Evolutionary conservation across 1,140 invertebrate species (phyloP).

Genomic region (Drosophila truncata): DNA sequence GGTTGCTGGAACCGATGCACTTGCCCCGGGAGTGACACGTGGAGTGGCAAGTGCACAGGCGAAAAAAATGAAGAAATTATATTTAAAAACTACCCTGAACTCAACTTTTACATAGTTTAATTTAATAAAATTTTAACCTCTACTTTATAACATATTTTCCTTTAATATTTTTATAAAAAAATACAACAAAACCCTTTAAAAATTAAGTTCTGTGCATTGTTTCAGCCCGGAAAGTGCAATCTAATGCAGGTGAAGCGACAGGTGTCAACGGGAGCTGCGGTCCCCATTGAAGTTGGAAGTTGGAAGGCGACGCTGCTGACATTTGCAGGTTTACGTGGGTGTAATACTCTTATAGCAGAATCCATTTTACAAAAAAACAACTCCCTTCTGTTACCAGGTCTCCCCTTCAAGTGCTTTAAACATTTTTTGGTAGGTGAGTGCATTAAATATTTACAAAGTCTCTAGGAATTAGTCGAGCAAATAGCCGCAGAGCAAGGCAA

Average conservation of each 20-base stretch:
- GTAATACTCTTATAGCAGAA: neutral
- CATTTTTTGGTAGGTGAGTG: slow-evolving; percentile 4
- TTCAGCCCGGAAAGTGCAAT: slow-evolving; percentile 7
- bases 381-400: neutral
- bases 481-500: slow-evolving; percentile 5
- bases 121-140: neutral
- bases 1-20: slow-evolving; percentile 39
- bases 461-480: slow-evolving; percentile 24
- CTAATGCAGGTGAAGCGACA: slow-evolving; percentile 33
- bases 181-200: neutral
- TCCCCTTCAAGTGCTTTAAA: slow-evolving; percentile 36
- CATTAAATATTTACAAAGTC: slow-evolving; percentile 18
- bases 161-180: neutral
- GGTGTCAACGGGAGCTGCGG: slow-evolving; percentile 30
- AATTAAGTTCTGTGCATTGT: slow-evolving; percentile 15
- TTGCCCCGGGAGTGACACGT: slow-evolving; percentile 30
- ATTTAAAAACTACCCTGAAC: neutral
- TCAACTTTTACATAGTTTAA: neutral
- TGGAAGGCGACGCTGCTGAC: slow-evolving; percentile 24
- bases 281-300: slow-evolving; percentile 20
- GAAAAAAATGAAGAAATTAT: neutral
- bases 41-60: slow-evolving; percentile 15
- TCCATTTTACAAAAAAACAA: neutral
- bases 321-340: slow-evolving; percentile 4
- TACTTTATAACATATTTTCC: too few species aligned